phyloP scores from a whole-genome alignment of 2,797 vertebrate genomes.

The Siniperca undulata region DNA sequence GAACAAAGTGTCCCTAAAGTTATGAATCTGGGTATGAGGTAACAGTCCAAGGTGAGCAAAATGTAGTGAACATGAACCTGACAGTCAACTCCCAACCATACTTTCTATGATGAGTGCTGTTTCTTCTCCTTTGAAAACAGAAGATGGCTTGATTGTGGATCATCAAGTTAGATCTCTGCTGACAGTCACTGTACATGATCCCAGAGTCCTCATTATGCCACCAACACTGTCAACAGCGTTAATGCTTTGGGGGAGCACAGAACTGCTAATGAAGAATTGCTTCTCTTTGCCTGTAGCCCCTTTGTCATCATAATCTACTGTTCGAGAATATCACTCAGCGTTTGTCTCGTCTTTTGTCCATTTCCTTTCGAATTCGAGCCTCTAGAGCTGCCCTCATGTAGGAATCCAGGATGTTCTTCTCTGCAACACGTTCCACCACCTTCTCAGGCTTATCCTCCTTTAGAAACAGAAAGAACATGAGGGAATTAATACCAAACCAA shows the following conservation, averaged over 20 bases:
- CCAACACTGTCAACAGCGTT: constrained; percentile 25
- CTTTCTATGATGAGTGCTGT: constrained; percentile 22
- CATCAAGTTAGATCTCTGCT: constrained; percentile 32
- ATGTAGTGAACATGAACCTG: constrained; percentile 41
- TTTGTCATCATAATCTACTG: constrained; percentile 22
- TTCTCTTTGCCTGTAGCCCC: constrained; percentile 29
- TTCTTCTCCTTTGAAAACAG: constrained; percentile 29
- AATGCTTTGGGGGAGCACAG: constrained; percentile 28
- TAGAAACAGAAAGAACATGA: constrained; percentile 26
- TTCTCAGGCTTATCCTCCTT: constrained; percentile 91
- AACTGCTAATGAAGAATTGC: constrained; percentile 32
- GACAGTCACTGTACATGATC: constrained; percentile 35
- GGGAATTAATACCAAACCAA: neutral
- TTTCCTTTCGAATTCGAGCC: constrained; percentile 89
- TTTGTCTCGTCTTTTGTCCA: constrained; percentile 89
- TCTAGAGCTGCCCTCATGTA: constrained; percentile 89
- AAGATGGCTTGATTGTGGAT: constrained; percentile 16
- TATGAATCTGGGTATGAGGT: constrained; percentile 27
- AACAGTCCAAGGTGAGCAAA: constrained; percentile 33
- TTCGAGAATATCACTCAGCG: constrained; percentile 75
- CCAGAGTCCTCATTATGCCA: constrained; percentile 23
- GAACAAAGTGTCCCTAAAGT: constrained; percentile 14
- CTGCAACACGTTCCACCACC: constrained; percentile 88
- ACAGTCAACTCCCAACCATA: neutral
- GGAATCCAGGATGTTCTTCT: constrained; percentile 88